Percentiles rank a stretch among this genome's conserved stretches.
Evolutionary conservation across 1,140 invertebrate genomes (phyloP).

Genomic region (Cardiocondyla obscurior): DNA sequence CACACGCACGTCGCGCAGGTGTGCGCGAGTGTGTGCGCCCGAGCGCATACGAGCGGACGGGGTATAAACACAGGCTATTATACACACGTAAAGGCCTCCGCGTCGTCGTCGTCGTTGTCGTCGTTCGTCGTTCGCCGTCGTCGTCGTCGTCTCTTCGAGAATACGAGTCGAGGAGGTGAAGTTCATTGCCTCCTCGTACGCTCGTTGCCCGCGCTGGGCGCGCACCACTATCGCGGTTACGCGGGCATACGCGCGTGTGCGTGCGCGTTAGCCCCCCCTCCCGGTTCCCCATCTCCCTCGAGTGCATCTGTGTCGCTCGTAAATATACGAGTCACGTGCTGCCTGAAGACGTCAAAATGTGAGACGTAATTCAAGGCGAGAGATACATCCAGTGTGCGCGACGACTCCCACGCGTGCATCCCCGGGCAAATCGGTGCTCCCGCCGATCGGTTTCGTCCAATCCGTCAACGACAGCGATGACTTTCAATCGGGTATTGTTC

Average conservation of each 20-base stretch:
- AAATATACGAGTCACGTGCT: conserved; percentile 83
- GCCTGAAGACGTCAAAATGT: conserved; percentile 77
- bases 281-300: neutral
- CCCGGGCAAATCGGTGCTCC: conserved; percentile 13
- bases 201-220: conserved; percentile 52
- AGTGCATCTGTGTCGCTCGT: conserved; percentile 75
- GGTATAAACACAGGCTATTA: conserved; percentile 82
- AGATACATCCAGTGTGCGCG: conserved; percentile 49
- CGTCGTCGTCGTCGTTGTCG: conserved; percentile 53
- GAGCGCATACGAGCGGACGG: conserved; percentile 62
- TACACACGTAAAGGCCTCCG: conserved; percentile 80
- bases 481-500: conserved; percentile 50
- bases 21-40: conserved; percentile 55
- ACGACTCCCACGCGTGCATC: conserved; percentile 61
- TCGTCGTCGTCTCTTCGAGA: conserved; percentile 57
- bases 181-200: conserved; percentile 82
- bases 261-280: conserved; percentile 28
- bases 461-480: conserved; percentile 18
- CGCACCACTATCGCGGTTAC: conserved; percentile 59
- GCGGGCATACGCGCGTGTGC: conserved; percentile 58
- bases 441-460: neutral
- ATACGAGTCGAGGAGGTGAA: conserved; percentile 80
- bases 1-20: conserved; percentile 67
- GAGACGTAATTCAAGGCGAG: conserved; percentile 67
- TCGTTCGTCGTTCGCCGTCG: conserved; percentile 58